Conservation (phyloP, 2,888 invertebrate genomes). For the Mimachlamys varia region DNA sequence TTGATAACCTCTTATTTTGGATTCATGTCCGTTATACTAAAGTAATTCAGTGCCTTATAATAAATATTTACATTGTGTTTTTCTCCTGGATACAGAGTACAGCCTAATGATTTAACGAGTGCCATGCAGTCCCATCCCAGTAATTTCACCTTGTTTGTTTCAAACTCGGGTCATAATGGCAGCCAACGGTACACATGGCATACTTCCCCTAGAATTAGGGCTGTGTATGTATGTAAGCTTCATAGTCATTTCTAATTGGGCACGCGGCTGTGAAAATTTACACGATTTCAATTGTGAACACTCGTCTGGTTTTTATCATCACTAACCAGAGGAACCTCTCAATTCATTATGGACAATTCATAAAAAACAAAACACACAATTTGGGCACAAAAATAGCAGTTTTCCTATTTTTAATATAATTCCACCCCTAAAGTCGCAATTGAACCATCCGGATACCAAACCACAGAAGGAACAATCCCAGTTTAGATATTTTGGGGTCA, state of each 20-base stretch:
- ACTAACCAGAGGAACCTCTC: not conserved
- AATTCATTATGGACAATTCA: not conserved
- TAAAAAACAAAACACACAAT: not conserved
- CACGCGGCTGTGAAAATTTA: slow-evolving; percentile 11
- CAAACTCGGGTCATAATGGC: not conserved
- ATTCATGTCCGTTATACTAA: not conserved
- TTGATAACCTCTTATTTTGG: not conserved
- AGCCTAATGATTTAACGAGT: not conserved
- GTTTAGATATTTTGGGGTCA: too few relatives aligned
- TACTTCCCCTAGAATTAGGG: not conserved
- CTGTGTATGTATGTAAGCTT: not conserved
- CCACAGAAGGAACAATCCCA: too few relatives aligned
- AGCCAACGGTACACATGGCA: not conserved
- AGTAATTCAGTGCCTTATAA: not conserved
- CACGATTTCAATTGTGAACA: not conserved
- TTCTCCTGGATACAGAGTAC: not conserved
- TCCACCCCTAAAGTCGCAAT: too few relatives aligned
- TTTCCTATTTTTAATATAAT: too few relatives aligned
- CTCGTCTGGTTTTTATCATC: not conserved
- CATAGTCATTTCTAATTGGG: not conserved
- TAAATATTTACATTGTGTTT: not conserved
- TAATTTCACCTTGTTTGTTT: not conserved
- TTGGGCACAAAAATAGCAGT: not conserved
- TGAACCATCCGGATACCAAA: too few relatives aligned
- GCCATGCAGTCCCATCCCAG: not conserved